These are phyloP conservation scores for Eciton burchellii DNA, from an alignment of 1,140 invertebrate genomes.

Conservation along the genomic window DNA sequence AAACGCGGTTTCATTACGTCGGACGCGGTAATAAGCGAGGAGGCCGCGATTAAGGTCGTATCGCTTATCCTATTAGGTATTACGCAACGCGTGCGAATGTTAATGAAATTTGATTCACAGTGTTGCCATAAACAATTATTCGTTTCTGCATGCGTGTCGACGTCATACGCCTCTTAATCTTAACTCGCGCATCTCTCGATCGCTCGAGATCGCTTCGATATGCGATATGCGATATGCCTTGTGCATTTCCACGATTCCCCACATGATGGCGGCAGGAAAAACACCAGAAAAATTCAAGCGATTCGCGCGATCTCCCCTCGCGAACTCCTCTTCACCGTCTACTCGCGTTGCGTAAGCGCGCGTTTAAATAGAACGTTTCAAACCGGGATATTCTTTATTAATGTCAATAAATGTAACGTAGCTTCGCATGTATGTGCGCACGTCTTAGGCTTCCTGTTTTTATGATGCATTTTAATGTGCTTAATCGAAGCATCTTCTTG, in stretches of 20 bases:
- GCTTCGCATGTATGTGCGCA: constrained; percentile 34
- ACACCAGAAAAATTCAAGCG: constrained; percentile 7
- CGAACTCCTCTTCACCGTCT: background rate
- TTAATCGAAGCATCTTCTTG: no score
- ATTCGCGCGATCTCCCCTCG: background rate
- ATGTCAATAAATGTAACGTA: constrained; percentile 48
- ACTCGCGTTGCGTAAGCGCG: constrained; percentile 22
- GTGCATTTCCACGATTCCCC: background rate
- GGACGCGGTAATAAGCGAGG: no score
- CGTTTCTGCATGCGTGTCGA: background rate
- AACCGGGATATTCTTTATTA: constrained; percentile 72
- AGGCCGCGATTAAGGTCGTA: no score
- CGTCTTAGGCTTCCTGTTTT: background rate
- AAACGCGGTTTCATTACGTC: background rate
- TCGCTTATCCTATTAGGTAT: no score
- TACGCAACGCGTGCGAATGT: background rate
- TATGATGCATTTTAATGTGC: no score
- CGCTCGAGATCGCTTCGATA: no score
- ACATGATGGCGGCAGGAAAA: background rate
- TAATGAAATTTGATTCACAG: background rate
- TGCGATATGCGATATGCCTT: no score
- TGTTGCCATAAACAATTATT: background rate
- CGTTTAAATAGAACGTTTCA: constrained; percentile 61
- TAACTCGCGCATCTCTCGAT: background rate
- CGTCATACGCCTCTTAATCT: background rate